Evolutionary conservation across 2,113 vertebrate genomes (phyloP), one percentile per base, ranked within the genome.

Genomic region (Leptodactylus fuscus): DNA sequence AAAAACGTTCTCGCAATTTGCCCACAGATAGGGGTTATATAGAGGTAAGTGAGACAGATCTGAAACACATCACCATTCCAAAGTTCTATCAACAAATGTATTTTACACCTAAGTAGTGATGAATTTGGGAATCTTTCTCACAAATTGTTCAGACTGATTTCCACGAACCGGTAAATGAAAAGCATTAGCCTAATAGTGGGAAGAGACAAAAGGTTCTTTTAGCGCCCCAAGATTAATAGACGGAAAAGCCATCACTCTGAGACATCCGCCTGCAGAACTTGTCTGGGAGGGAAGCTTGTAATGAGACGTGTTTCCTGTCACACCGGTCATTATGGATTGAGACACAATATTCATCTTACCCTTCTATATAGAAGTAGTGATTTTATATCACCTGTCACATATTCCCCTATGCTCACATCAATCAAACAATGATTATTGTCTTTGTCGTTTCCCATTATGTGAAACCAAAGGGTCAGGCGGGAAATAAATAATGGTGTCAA

Each of bases 171-270:
- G 24, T 55, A 75, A 83, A 83, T 36, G 60, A 55, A 83, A 83
- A 83, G 58, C 51, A 46, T 46, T 51, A 53, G 34, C 24, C 29
- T 73, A 20, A 74, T 41, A n/a, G 2, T n/a, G 38, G 53, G 41
- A 49, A 65, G 16, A 65, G 73, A 84, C 71, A 77, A 76, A 74
- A 41, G 81, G 49, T 82, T 70, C 71, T 75, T 83, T 83, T 75
- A 76, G 55, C 82, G 65, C 82, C 55, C 53, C 24, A 49, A 84
- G 71, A 65, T 49, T 76, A 84, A 76, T 74, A 75, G 27, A 48
- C 32, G 71, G 82, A 77, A 76, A 76, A 76, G 3, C 29, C 82
- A 84, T 84, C 55, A 36, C 32, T 5, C 29, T 2, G 44, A 53
- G 67, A 82, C 67, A 49, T 76, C 55, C 82, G 49, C 82, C 70